These are phyloP conservation scores for Theonella swinhoei DNA, from an alignment of 37 sponge, comb jelly and placozoan genomes.

Conservation along the genomic window DNA sequence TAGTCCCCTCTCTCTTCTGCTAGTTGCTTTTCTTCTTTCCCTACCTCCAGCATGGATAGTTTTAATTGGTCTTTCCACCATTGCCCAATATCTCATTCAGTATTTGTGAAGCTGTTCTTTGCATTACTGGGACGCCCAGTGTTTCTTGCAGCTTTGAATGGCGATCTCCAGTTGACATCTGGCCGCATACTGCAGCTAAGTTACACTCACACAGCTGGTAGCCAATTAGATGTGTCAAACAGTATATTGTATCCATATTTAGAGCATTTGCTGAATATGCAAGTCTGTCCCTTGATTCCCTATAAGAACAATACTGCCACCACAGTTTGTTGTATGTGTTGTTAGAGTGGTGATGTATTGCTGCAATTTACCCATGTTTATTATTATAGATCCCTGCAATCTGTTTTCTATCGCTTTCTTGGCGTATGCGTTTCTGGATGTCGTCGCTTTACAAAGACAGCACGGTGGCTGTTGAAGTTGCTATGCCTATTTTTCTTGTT, in stretches of 20 bases:
- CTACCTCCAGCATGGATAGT: too few species aligned
- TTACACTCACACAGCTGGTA: slow-evolving; percentile 58
- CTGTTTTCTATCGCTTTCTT: too few species aligned
- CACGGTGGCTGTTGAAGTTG: not conserved
- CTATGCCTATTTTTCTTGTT: not conserved
- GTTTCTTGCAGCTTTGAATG: slow-evolving; percentile 14
- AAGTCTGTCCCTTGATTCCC: not conserved
- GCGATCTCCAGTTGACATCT: slow-evolving; percentile 62
- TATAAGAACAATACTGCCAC: not conserved
- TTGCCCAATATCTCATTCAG: too few species aligned
- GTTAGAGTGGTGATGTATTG: not conserved
- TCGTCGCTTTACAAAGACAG: not conserved
- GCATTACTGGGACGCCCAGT: slow-evolving; percentile 55
- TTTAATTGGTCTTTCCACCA: too few species aligned
- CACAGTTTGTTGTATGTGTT: not conserved
- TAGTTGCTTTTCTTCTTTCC: too few species aligned
- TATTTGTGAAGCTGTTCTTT: slow-evolving; percentile 19
- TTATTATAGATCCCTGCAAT: not conserved
- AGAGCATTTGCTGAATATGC: not conserved
- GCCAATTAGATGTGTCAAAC: too few species aligned
- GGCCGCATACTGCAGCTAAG: slow-evolving; percentile 54
- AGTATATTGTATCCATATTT: not conserved
- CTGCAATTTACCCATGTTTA: not conserved
- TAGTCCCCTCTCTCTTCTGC: too few species aligned
- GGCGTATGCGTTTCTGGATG: not conserved